Evolutionary conservation across 1,140 invertebrate species (phyloP).

Genomic region (Atta texana): DNA sequence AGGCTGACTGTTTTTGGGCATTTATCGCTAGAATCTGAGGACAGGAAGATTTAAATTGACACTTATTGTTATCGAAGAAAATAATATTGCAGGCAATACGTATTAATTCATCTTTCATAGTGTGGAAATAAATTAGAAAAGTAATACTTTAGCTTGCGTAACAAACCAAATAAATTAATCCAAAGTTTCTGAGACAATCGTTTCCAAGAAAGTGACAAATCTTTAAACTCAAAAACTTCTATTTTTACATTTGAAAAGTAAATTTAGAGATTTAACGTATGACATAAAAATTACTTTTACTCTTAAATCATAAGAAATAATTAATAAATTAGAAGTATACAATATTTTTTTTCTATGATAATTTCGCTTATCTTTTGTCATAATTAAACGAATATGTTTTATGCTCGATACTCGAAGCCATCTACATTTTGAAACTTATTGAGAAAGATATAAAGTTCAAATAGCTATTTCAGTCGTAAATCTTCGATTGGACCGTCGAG

Average conservation of each 20-base stretch:
- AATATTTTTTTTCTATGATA: background rate
- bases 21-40: slow-evolving; percentile 26
- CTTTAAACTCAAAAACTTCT: background rate
- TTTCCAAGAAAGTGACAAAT: background rate
- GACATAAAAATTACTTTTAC: background rate
- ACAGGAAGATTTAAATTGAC: slow-evolving; percentile 17
- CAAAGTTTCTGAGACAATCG: background rate
- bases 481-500: slow-evolving; percentile 69
- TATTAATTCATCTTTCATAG: background rate
- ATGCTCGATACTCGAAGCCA: slow-evolving; percentile 48
- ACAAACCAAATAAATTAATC: slow-evolving; percentile 4
- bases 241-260: slow-evolving; percentile 5
- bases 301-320: too few species aligned
- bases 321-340: background rate
- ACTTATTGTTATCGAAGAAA: background rate
- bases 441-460: slow-evolving; percentile 72
- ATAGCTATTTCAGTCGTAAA: slow-evolving; percentile 72
- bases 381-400: slow-evolving; percentile 9
- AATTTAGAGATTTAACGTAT: background rate
- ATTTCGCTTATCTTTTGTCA: slow-evolving; percentile 1
- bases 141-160: background rate
- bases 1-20: slow-evolving; percentile 56
- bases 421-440: slow-evolving; percentile 66
- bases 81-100: background rate
- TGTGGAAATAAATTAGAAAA: background rate